These are phyloP conservation scores for Poeciliopsis occidentalis DNA, from an alignment of 2,113 vertebrate genomes.

Conservation along the genomic window DNA sequence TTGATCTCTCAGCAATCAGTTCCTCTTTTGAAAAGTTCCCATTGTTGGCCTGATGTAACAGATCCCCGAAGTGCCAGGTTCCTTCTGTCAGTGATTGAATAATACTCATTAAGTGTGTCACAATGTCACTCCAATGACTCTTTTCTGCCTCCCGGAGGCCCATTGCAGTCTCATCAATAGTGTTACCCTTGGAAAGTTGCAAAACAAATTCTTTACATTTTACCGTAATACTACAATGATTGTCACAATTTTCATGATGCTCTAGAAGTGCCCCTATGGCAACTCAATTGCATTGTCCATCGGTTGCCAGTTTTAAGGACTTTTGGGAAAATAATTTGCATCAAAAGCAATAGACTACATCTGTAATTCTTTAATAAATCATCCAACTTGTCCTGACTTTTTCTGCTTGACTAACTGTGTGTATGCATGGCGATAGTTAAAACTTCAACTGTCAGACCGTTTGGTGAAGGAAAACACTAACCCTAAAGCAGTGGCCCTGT, in stretches of 20 bases:
- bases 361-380: neutral
- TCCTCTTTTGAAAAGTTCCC: too few relatives aligned
- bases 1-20: too few relatives aligned
- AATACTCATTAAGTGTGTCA: neutral
- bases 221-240: neutral
- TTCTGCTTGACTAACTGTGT: neutral
- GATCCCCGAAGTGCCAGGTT: neutral
- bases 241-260: neutral
- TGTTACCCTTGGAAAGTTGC: too few relatives aligned
- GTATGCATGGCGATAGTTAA: neutral
- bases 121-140: neutral
- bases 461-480: too few relatives aligned
- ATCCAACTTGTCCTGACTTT: neutral
- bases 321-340: too few relatives aligned
- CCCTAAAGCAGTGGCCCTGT: too few relatives aligned
- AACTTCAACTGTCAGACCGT: neutral
- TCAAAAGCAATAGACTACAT: too few relatives aligned
- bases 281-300: too few relatives aligned
- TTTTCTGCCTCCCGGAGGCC: neutral
- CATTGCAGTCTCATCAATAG: neutral
- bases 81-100: conserved; percentile 4
- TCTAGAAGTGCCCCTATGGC: conserved; percentile 1
- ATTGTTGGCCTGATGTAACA: neutral
- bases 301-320: too few relatives aligned
- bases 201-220: neutral